Percentiles rank a stretch among this genome's conserved stretches.
phyloP scores from a whole-genome alignment of 2,113 vertebrate genomes.

The Phainopepla nitens region DNA sequence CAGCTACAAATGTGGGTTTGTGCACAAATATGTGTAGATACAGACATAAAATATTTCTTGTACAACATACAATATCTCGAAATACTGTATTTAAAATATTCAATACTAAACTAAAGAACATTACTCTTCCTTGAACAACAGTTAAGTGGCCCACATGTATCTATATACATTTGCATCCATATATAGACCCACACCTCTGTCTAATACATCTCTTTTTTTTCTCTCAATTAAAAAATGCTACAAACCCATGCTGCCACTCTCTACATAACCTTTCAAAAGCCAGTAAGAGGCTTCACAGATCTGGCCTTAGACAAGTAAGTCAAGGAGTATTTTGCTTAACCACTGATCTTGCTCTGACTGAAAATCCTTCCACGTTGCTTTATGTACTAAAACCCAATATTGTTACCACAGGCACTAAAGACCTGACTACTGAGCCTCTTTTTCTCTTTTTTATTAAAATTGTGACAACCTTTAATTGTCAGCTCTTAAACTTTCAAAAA shows the following conservation, averaged over 20 bases:
- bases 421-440: not conserved
- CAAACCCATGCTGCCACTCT: not conserved
- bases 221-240: not conserved
- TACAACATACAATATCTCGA: not conserved
- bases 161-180: not conserved
- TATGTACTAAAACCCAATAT: not conserved
- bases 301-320: not conserved
- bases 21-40: not conserved
- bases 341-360: not conserved
- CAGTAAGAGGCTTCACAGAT: not conserved
- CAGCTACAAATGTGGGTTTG: not conserved
- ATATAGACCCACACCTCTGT: accelerated
- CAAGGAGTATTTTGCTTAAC: not conserved
- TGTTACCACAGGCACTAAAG: not conserved
- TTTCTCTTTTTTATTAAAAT: not conserved
- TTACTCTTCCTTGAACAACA: not conserved
- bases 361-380: not conserved
- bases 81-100: not conserved
- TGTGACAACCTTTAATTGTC: not conserved
- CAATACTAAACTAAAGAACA: not conserved
- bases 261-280: not conserved
- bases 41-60: not conserved
- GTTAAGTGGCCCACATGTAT: not conserved
- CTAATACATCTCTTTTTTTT: not conserved
- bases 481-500: not conserved